Base-by-base conservation (phyloP, 2,888 invertebrate genomes). In the Bursaphelenchus okinawaensis region DNA sequence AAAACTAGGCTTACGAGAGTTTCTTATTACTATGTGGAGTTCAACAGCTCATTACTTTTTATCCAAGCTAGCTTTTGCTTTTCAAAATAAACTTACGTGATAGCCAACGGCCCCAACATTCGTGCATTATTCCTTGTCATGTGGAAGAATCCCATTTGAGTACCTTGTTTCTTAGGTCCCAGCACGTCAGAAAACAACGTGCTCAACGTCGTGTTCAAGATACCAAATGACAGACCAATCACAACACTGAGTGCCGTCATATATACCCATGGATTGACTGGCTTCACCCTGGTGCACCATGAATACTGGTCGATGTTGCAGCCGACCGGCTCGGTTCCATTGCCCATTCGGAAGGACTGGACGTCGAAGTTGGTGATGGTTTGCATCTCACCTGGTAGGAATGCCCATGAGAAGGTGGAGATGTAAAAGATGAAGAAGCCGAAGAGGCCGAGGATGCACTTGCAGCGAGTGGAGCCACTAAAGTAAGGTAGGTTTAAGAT, bases 331-430 rank as follows among this genome's bases (percentile, higher is more conserved):
- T 63, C 64, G 0, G 60, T 55, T 9, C 60, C 60, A 6, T 40
- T 40, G 40, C 12, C 12, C 9, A n/a, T 60, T 52, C 27, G 19
- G 4, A 20, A 52, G 28, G 24, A 22, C 23, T 28, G 40, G 28
- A 23, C 19, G 2, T 23, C 60, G 2, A 19, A 2, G 3, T 19
- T 20, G 50, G 12, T 12, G 60, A 27, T 24, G 1, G 1, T 59
- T 50, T 20, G 9, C 51, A 59, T 20, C 12, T 31, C 20, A 24
- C 51, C 74, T 0, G 75, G 63, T 9, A 74, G 66, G 65, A 74
- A 74, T 7, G 71, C 67, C 74, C 74, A 74, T 0, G 70, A 68
- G 56, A 75, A 69, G 19, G 74, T 71, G 27, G 75, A 24, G 9
- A 68, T 40, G 40, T 74, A 72, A 64, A 74, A 74, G 62, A 66